These are phyloP conservation scores for Gerris lacustris DNA, from an alignment of 2,888 invertebrate genomes.

Conservation along the genomic window DNA sequence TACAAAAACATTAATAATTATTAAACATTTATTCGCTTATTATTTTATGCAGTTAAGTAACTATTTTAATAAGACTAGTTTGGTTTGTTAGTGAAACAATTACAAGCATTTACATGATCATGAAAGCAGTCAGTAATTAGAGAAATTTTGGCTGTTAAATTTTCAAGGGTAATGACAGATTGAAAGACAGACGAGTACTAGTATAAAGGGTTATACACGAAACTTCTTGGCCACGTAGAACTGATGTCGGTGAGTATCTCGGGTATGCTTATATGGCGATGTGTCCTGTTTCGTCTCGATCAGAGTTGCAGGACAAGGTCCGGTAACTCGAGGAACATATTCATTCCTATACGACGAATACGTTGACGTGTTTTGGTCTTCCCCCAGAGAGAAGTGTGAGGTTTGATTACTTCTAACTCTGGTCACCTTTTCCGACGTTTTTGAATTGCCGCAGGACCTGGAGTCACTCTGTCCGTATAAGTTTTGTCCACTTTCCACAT, in stretches of 20 bases:
- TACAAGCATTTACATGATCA: no score
- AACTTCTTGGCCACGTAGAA: slow-evolving; percentile 55
- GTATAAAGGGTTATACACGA: no score
- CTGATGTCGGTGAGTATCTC: slow-evolving; percentile 73
- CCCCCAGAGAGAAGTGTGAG: slow-evolving; percentile 64
- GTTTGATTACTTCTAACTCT: slow-evolving; percentile 48
- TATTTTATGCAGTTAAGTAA: no score
- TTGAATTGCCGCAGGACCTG: slow-evolving; percentile 55
- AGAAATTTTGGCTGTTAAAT: no score
- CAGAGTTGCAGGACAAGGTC: slow-evolving; percentile 68
- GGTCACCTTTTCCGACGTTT: slow-evolving; percentile 47
- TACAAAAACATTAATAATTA: no score
- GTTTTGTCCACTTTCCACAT: slow-evolving; percentile 49
- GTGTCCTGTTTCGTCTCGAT: slow-evolving; percentile 51
- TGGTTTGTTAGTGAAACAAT: no score
- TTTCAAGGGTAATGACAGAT: no score
- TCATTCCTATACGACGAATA: slow-evolving; percentile 63
- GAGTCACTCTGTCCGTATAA: slow-evolving; percentile 63
- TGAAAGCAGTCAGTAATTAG: no score
- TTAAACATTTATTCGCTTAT: no score
- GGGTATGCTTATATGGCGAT: slow-evolving; percentile 69
- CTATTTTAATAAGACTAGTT: no score
- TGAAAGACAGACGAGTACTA: no score
- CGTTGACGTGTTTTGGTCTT: slow-evolving; percentile 37
- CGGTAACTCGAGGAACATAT: slow-evolving; percentile 55